Evolutionary conservation across 1,140 invertebrate species (phyloP).

Genomic region (Stegodyphus dumicola): DNA sequence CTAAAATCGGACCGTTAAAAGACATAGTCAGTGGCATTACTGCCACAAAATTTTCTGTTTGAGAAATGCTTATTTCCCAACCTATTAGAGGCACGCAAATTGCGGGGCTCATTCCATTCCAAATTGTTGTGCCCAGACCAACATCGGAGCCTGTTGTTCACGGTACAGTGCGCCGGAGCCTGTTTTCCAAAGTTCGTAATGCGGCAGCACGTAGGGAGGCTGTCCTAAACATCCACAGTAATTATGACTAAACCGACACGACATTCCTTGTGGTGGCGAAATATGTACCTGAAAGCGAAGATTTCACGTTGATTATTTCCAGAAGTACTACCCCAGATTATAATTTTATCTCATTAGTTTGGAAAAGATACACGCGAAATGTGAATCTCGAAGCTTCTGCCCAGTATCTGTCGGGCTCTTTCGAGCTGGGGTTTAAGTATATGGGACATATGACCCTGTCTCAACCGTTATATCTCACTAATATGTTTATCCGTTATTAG

Average conservation of each 20-base stretch:
- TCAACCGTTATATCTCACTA: slow-evolving; percentile 36
- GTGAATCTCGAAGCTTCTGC: background rate
- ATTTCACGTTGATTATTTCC: slow-evolving; percentile 36
- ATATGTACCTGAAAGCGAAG: slow-evolving; percentile 33
- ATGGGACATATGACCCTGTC: slow-evolving; percentile 26
- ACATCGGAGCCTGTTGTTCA: background rate
- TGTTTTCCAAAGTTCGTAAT: background rate
- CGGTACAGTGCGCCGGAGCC: too few relatives aligned
- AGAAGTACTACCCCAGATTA: slow-evolving; percentile 9
- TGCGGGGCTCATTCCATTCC: background rate
- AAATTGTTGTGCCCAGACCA: background rate
- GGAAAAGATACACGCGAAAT: slow-evolving; percentile 21
- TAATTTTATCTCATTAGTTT: slow-evolving; percentile 43
- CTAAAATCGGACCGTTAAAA: background rate
- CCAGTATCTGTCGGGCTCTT: background rate
- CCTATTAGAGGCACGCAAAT: background rate
- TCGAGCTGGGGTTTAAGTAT: slow-evolving; percentile 2
- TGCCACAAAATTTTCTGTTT: background rate
- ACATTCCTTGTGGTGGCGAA: slow-evolving; percentile 8
- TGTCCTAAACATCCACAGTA: slow-evolving; percentile 9
- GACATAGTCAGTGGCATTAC: background rate
- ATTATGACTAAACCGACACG: slow-evolving; percentile 10
- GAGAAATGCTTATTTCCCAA: background rate
- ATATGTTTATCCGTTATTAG: slow-evolving; percentile 40
- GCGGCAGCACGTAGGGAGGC: background rate